These are phyloP conservation scores for Stegodyphus mimosarum DNA, from an alignment of 1,140 invertebrate genomes.

Conservation along the genomic window DNA sequence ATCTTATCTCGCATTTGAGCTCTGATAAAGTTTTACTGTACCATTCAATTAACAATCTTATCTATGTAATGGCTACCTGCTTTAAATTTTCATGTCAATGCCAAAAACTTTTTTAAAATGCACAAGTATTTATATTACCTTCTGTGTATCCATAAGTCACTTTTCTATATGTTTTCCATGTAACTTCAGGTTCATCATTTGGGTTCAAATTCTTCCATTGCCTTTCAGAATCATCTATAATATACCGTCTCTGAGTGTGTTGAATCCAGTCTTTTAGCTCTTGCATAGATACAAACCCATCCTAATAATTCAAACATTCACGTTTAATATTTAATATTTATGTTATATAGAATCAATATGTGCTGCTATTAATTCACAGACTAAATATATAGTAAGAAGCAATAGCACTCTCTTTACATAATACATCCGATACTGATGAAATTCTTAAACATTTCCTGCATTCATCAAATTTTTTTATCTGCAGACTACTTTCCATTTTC, in stretches of 20 bases:
- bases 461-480: no score
- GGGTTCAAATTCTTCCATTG: slow-evolving; percentile 94
- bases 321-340: neutral
- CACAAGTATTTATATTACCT: slow-evolving; percentile 61
- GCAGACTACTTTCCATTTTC: no score
- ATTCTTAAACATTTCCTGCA: no score
- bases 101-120: no score
- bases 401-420: no score
- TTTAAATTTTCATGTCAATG: no score
- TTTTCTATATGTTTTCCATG: slow-evolving; percentile 88
- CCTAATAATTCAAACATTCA: slow-evolving; percentile 67
- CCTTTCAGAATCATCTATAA: slow-evolving; percentile 88
- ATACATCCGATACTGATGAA: no score
- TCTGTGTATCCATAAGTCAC: slow-evolving; percentile 88
- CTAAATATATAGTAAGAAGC: no score
- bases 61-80: no score
- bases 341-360: neutral
- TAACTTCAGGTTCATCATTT: slow-evolving; percentile 76
- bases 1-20: neutral
- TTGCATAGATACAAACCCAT: slow-evolving; percentile 85
- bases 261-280: slow-evolving; percentile 97
- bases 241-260: slow-evolving; percentile 91
- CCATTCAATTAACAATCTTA: no score
- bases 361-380: no score
- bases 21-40: no score